Evolutionary conservation across 2,888 invertebrate genomes (phyloP).

Genomic region (Lamproptera curius): DNA sequence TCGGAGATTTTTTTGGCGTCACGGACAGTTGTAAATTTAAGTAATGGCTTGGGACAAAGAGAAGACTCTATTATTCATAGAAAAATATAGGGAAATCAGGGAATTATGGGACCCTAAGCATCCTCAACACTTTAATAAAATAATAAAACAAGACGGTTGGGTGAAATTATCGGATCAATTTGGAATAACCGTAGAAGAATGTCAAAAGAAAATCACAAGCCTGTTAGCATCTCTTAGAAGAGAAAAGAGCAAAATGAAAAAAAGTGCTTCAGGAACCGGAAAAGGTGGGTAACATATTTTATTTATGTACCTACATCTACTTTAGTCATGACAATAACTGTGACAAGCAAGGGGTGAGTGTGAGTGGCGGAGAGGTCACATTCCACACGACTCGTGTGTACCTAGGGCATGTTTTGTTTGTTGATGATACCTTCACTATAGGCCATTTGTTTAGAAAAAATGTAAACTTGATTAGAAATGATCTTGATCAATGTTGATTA

Average conservation of each 20-base stretch:
- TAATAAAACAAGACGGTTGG: conserved; percentile 31
- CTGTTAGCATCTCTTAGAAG: conserved; percentile 27
- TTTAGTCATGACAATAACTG: conserved; percentile 7
- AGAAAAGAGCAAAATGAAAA: conserved; percentile 27
- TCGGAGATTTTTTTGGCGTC: too few species aligned
- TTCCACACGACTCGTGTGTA: too few species aligned
- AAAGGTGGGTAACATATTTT: too few species aligned
- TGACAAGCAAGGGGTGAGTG: too few species aligned
- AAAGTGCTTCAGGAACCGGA: conserved; percentile 28
- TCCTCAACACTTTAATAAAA: conserved; percentile 29
- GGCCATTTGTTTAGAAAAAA: conserved; percentile 1
- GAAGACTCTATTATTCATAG: conserved; percentile 28
- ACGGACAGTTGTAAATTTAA: too few species aligned
- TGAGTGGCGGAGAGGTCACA: too few species aligned
- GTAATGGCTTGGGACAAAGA: conserved; percentile 28
- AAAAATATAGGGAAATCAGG: conserved; percentile 29
- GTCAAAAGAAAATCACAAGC: background rate
- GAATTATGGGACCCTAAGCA: conserved; percentile 28
- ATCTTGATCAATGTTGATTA: too few species aligned
- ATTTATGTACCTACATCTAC: too few species aligned
- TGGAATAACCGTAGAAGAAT: conserved; percentile 21
- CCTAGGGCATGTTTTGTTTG: too few species aligned
- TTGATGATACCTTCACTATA: conserved; percentile 11
- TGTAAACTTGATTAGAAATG: background rate
- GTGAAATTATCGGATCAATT: conserved; percentile 27